Conservation (phyloP, 2,888 invertebrate genomes). For the Parnassius orleans region DNA sequence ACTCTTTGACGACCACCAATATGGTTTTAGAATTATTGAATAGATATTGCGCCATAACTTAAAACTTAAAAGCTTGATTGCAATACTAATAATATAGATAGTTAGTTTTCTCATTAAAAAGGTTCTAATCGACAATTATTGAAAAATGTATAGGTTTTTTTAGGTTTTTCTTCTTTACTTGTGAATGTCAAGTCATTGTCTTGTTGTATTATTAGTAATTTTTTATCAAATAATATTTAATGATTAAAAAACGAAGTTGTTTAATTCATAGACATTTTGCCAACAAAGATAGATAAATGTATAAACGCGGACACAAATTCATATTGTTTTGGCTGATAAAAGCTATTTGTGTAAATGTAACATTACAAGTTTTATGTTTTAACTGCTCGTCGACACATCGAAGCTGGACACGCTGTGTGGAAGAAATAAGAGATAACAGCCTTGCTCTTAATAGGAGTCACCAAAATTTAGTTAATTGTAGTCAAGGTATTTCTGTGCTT, state of each 20-base stretch:
- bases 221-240: constrained; percentile 1
- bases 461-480: constrained; percentile 55
- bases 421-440: constrained; percentile 47
- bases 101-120: too few species aligned
- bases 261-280: not conserved
- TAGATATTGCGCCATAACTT: too few species aligned
- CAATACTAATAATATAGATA: too few species aligned
- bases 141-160: too few species aligned
- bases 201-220: not conserved
- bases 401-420: constrained; percentile 52
- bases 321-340: constrained; percentile 26
- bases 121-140: too few species aligned
- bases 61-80: too few species aligned
- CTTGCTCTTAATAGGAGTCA: constrained; percentile 48
- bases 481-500: constrained; percentile 48
- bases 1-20: too few species aligned
- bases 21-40: too few species aligned
- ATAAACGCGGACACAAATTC: constrained; percentile 8
- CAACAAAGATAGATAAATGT: constrained; percentile 22
- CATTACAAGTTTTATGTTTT: constrained; percentile 46
- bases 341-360: constrained; percentile 13
- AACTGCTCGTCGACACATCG: constrained; percentile 62
- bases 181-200: not conserved
- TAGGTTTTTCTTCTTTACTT: too few species aligned
- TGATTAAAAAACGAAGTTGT: not conserved